phyloP scores from a whole-genome alignment of 2,797 vertebrate species.

The Spea hammondii region DNA sequence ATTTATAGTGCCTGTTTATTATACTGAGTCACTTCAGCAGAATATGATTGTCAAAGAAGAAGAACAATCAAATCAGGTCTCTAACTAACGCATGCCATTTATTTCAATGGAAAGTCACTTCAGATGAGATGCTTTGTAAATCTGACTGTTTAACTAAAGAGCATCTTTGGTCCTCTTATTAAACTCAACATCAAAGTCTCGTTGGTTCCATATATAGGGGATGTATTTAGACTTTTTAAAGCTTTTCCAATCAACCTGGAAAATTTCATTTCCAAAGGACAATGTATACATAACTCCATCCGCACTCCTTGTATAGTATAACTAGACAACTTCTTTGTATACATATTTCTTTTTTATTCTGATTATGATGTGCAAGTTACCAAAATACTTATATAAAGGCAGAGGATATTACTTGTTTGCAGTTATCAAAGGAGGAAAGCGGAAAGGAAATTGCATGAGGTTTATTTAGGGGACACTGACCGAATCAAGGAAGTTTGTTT shows the following conservation, averaged over 20 bases:
- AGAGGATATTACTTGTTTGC: slow-evolving; percentile 48
- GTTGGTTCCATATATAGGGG: too few species aligned
- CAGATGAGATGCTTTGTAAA: neutral
- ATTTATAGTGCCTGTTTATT: neutral
- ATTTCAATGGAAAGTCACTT: neutral
- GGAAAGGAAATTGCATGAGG: slow-evolving; percentile 36
- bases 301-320: neutral
- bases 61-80: neutral
- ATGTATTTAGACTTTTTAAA: too few species aligned
- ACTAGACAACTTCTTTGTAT: neutral
- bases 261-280: neutral
- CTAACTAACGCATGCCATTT: neutral
- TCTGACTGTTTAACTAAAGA: too few species aligned
- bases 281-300: neutral
- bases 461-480: neutral
- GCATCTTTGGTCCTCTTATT: too few species aligned
- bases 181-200: too few species aligned
- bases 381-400: slow-evolving; percentile 11
- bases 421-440: neutral
- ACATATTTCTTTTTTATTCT: neutral
- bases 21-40: neutral
- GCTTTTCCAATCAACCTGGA: too few species aligned
- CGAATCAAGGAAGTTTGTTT: slow-evolving; percentile 39
- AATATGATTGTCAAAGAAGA: neutral
- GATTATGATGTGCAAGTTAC: neutral